Percentiles rank a stretch among this genome's conserved stretches.
Conservation (phyloP, 2,113 vertebrate species). For the Hepsetus odoe region DNA sequence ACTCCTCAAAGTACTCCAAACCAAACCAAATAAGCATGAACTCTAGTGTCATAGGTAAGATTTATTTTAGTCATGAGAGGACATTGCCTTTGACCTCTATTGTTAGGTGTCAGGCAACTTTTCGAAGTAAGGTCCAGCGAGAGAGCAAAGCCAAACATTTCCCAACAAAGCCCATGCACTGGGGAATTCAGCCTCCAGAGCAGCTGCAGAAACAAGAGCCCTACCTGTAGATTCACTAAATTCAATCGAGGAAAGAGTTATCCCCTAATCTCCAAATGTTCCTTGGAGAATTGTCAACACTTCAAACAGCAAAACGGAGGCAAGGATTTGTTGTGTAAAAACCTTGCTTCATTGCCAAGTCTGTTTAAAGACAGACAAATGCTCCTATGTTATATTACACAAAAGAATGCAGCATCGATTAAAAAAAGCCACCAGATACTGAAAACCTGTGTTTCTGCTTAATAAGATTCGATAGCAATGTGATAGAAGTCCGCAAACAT, state of each 20-base stretch:
- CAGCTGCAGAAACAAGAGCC: conserved; percentile 54
- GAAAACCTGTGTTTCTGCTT: not conserved
- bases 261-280: conserved; percentile 42
- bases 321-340: conserved; percentile 18
- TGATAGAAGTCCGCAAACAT: no score
- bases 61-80: conserved; percentile 34
- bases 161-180: conserved; percentile 46
- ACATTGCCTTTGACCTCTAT: conserved; percentile 44
- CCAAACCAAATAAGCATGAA: not conserved
- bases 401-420: not conserved
- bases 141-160: conserved; percentile 53
- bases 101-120: conserved; percentile 42
- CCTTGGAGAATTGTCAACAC: conserved; percentile 33
- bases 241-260: conserved; percentile 37
- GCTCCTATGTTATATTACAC: not conserved
- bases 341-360: conserved; percentile 23
- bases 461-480: no score
- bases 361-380: conserved; percentile 24
- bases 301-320: conserved; percentile 48
- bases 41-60: conserved; percentile 16
- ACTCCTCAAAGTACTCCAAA: not conserved
- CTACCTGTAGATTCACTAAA: conserved; percentile 52
- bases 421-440: not conserved
- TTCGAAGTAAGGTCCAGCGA: conserved; percentile 44
- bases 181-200: conserved; percentile 46